phyloP scores from a whole-genome alignment of 2,888 invertebrate genomes.

The Drosophila eohydei region DNA sequence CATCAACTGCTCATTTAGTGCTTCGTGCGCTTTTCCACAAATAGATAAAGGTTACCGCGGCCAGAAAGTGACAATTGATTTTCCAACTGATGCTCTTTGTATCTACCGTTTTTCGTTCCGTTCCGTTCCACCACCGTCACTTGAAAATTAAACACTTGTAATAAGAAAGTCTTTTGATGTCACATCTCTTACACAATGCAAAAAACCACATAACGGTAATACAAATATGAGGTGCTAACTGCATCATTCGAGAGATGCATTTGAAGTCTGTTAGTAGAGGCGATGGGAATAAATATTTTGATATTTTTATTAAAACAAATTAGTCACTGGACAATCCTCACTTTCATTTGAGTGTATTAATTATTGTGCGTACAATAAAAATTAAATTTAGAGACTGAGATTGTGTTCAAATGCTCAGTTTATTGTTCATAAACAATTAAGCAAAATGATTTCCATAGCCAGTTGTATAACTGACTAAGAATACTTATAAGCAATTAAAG shows the following conservation, averaged over 20 bases:
- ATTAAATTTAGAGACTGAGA: no score
- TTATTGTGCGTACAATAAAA: no score
- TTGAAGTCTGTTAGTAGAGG: background rate
- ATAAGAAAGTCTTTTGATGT: constrained; percentile 72
- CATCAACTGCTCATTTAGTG: constrained; percentile 62
- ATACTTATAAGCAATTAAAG: background rate
- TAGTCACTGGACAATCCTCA: background rate
- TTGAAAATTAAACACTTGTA: constrained; percentile 74
- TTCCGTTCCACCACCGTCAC: constrained; percentile 23
- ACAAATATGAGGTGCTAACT: background rate
- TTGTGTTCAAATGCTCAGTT: no score
- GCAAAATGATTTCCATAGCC: no score
- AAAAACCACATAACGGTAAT: constrained; percentile 35
- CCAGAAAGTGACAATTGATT: constrained; percentile 77
- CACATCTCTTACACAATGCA: constrained; percentile 66
- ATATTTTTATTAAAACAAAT: no score
- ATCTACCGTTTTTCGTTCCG: background rate
- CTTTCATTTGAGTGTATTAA: background rate
- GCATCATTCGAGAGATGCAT: background rate
- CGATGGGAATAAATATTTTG: background rate
- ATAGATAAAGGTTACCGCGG: constrained; percentile 66
- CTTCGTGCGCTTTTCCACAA: constrained; percentile 24
- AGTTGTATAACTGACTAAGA: no score
- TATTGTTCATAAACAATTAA: no score
- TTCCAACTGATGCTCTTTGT: constrained; percentile 33